Conservation (phyloP, 2,113 vertebrate species). For the Cinclus mexicanus region DNA sequence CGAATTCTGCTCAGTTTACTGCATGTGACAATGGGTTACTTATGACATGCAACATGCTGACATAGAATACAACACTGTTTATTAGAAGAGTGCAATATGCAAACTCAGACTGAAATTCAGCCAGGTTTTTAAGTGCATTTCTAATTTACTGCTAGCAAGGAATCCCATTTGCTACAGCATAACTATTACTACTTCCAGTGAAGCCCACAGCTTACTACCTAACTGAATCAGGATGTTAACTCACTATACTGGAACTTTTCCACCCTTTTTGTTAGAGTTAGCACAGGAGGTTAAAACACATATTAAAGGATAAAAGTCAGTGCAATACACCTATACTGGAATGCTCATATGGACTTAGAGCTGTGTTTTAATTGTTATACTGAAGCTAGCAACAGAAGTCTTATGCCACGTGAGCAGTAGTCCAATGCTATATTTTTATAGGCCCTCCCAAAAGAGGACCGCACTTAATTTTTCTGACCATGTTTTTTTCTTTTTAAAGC, state of each 20-base stretch:
- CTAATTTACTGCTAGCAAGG: constrained; percentile 19
- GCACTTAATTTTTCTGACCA: neutral
- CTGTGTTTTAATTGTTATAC: neutral
- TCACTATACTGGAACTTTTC: neutral
- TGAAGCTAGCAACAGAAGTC: neutral
- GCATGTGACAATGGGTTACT: neutral
- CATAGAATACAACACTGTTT: neutral
- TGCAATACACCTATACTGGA: neutral
- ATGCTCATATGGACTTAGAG: neutral
- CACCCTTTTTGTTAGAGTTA: neutral
- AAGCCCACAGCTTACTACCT: constrained; percentile 3
- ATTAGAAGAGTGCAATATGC: neutral
- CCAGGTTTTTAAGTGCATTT: neutral
- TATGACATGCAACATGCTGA: neutral
- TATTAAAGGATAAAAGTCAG: neutral
- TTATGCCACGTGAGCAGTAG: neutral
- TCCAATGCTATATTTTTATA: neutral
- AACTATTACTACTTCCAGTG: constrained; percentile 9
- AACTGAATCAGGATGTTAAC: neutral
- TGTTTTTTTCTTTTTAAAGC: neutral
- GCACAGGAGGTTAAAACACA: neutral
- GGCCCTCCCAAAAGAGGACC: neutral
- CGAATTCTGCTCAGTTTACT: constrained; percentile 4
- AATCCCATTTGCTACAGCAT: constrained; percentile 17
- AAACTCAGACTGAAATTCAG: neutral